Evolutionary conservation across 2,888 invertebrate species (phyloP).

Genomic region (Helicoverpa assulta): DNA sequence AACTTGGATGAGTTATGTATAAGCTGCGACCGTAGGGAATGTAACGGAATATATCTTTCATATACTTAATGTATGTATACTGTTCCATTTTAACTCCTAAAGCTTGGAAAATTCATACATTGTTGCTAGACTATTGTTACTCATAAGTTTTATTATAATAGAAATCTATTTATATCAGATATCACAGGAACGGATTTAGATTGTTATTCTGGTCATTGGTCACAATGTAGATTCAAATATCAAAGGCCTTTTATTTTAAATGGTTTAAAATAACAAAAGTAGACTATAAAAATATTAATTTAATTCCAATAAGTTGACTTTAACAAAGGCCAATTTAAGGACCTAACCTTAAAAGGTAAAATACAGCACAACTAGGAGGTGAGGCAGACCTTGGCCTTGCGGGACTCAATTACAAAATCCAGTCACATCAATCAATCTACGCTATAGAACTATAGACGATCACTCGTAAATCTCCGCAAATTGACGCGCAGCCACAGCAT

Average conservation of each 20-base stretch:
- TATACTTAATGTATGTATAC: slow-evolving; percentile 4
- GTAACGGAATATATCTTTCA: slow-evolving; percentile 4
- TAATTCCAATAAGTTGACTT: not conserved
- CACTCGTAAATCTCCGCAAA: slow-evolving; percentile 18
- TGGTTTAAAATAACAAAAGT: no score
- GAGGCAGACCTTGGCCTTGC: slow-evolving; percentile 1
- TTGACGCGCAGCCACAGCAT: slow-evolving; percentile 60
- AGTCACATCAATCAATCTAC: not conserved
- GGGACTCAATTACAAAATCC: not conserved
- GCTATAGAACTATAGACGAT: not conserved
- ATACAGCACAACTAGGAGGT: not conserved
- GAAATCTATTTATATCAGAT: not conserved
- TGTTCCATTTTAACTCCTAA: not conserved
- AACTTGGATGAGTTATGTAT: slow-evolving; percentile 20
- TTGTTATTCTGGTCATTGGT: not conserved
- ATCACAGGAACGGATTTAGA: not conserved
- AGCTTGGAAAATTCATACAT: not conserved
- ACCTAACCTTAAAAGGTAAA: not conserved
- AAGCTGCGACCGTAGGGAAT: not conserved
- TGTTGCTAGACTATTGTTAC: not conserved
- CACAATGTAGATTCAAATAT: not conserved
- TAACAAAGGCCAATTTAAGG: not conserved
- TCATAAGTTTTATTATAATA: not conserved
- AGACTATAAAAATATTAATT: no score
- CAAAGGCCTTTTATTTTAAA: not conserved